Evolutionary conservation across 2,113 vertebrate species (phyloP).

Genomic region (Seriola dumerili): DNA sequence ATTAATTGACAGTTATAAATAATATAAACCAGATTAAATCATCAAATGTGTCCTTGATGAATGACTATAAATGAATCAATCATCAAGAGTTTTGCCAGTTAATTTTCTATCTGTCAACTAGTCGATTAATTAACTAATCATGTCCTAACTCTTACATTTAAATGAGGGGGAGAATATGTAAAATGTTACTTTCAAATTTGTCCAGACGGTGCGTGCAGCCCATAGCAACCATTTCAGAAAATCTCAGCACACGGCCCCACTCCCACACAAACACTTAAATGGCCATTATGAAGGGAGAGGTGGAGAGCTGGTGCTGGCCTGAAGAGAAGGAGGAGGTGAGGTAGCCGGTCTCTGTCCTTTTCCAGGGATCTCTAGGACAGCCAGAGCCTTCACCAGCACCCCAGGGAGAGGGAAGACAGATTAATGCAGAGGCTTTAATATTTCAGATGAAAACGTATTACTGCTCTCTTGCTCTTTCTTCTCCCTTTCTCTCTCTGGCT

Average conservation of each 20-base stretch:
- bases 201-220: conserved; percentile 1
- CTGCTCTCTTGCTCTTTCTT: conserved; percentile 65
- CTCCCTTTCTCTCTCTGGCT: conserved; percentile 23
- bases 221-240: conserved; percentile 54
- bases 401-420: conserved; percentile 81
- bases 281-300: conserved; percentile 58
- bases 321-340: conserved; percentile 49
- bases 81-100: not conserved
- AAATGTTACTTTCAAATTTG: conserved; percentile 1
- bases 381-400: conserved; percentile 73
- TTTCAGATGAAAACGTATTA: conserved; percentile 86
- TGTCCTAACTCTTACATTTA: not conserved
- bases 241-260: conserved; percentile 44
- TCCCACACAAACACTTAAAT: conserved; percentile 65
- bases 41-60: not conserved
- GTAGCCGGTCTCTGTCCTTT: conserved; percentile 68
- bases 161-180: not conserved
- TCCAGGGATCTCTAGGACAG: conserved; percentile 71
- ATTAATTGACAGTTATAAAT: not conserved
- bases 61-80: not conserved
- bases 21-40: not conserved
- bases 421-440: conserved; percentile 86
- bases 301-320: conserved; percentile 38
- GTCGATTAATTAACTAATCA: not conserved
- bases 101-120: not conserved